Percentiles rank a stretch among this genome's conserved stretches.
phyloP scores from a whole-genome alignment of 2,888 invertebrate genomes.

The Sabatieria punctata region DNA sequence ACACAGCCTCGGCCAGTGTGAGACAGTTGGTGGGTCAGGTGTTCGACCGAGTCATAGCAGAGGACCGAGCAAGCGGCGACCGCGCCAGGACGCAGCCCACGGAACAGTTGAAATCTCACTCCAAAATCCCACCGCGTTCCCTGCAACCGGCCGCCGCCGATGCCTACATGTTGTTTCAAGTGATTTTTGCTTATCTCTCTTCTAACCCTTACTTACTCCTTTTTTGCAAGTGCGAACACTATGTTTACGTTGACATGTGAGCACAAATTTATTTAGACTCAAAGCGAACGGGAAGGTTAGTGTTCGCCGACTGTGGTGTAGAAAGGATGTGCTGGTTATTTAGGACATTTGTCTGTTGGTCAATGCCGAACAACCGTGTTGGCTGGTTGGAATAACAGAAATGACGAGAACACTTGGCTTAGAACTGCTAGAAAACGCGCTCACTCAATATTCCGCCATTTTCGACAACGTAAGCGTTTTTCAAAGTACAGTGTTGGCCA shows the following conservation, averaged over 20 bases:
- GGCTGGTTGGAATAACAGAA: constrained; percentile 86
- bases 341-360: constrained; percentile 88
- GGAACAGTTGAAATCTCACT: constrained; percentile 23
- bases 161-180: constrained; percentile 83
- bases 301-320: too few relatives aligned
- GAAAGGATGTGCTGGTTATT: too few relatives aligned
- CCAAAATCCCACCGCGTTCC: constrained; percentile 59
- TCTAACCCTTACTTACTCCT: neutral
- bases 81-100: neutral
- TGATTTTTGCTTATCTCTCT: constrained; percentile 25
- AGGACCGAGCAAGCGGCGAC: constrained; percentile 22
- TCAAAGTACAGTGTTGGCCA: neutral
- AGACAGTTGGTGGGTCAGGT: constrained; percentile 72
- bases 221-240: neutral
- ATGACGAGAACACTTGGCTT: constrained; percentile 92
- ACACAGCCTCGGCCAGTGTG: constrained; percentile 93
- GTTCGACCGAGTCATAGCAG: constrained; percentile 38
- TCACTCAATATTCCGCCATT: constrained; percentile 43
- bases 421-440: constrained; percentile 77
- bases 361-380: constrained; percentile 85
- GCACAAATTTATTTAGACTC: neutral
- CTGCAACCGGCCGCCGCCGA: constrained; percentile 73
- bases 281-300: neutral
- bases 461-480: constrained; percentile 34
- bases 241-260: neutral